Evolutionary conservation across 2,797 vertebrate genomes (phyloP), one percentile per base, ranked within the genome.

Genomic region (Oryzias dopingdopingensis): DNA sequence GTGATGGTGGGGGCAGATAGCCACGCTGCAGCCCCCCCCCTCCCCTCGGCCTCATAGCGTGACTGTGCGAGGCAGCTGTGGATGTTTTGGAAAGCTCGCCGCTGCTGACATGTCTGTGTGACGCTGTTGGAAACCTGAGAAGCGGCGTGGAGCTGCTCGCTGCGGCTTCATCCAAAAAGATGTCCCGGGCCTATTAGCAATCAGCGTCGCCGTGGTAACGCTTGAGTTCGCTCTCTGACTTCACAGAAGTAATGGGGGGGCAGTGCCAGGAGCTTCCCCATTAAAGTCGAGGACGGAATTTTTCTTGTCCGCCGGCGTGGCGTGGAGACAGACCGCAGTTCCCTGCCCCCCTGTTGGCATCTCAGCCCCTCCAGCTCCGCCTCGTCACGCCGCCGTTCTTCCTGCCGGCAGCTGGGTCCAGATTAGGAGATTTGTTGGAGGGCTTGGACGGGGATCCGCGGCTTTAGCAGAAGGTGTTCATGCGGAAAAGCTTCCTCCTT

Each of bases 141-240:
- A 78, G 80, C 32, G 80, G 80, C 80, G 75, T 70, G 45, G 52
- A 71, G 48, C 50, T 40, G 62, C 66, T 81, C 59, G 76, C 77
- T 69, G 60, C 59, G 68, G 26, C 5, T 64, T 70, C 70, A 78
- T 81, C 76, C 32, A 3, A 37, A 37, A 37, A 37, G 12, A 37
- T 81, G 84, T 88, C 80, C 83, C 76, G 67, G 49, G 81, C 62
- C 87, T 87, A 84, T 72, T 83, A 71, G 65, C 65, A 78, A 85
- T 90, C 83, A 78, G 1, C 12, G 77, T 46, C 64, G 60, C 77
- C 79, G 75, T 78, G 69, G 78, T 82, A 67, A 85, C 72, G 52
- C 32, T n/a, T 18, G 48, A 65, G 81, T 70, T 52, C 61, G 64
- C 40, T 61, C 53, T 77, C 37, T 71, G 59, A 70, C 80, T 80